These are phyloP conservation scores for Sabatieria punctata DNA, from an alignment of 2,888 invertebrate species.

Conservation along the genomic window DNA sequence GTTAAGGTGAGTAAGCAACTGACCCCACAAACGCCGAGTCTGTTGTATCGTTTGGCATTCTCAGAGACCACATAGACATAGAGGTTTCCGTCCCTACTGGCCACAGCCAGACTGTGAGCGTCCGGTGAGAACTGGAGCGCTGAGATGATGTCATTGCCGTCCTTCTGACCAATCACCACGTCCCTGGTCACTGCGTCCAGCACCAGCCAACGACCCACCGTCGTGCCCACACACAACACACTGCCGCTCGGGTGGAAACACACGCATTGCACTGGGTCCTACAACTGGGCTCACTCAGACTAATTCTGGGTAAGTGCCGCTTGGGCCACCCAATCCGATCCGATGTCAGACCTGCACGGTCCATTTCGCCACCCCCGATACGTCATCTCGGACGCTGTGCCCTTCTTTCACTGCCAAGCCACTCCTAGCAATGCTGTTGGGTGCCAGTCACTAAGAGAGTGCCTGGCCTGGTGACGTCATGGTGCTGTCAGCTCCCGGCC, in stretches of 20 bases:
- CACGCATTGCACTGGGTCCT: constrained; percentile 67
- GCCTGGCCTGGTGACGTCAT: no score
- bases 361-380: no score
- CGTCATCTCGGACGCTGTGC: no score
- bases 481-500: no score
- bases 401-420: no score
- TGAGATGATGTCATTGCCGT: constrained; percentile 34
- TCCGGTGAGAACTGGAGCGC: constrained; percentile 42
- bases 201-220: constrained; percentile 62
- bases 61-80: constrained; percentile 71
- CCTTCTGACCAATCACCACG: constrained; percentile 30
- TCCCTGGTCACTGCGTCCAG: constrained; percentile 59
- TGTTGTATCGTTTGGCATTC: constrained; percentile 53
- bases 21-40: constrained; percentile 68
- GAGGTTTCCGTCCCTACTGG: constrained; percentile 71
- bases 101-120: constrained; percentile 60
- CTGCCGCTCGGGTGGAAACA: constrained; percentile 61
- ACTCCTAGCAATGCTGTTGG: no score
- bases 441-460: no score
- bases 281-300: constrained; percentile 13
- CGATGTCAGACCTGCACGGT: no score
- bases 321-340: no score
- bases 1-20: no score
- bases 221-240: constrained; percentile 57
- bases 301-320: neutral